A percentile compares a stretch with the other conserved stretches of the same genome.
Evolutionary conservation across 2,113 vertebrate species (phyloP).

Genomic region (Zosterops pallidus): DNA sequence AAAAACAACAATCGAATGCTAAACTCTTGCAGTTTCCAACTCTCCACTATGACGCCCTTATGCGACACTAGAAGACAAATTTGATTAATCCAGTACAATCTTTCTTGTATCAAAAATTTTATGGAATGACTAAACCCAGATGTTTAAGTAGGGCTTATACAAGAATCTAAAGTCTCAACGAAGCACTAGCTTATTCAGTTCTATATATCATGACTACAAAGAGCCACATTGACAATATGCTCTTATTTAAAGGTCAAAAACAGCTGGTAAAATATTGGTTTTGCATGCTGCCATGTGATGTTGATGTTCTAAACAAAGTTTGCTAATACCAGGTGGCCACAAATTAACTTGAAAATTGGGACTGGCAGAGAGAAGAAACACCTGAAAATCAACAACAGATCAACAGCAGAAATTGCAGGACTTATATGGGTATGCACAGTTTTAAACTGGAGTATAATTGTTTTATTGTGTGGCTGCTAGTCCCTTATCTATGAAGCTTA

Average conservation of each 20-base stretch:
- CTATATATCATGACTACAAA: not conserved
- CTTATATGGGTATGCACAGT: not conserved
- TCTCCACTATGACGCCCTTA: not conserved
- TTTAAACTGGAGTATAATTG: not conserved
- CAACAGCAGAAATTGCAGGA: not conserved
- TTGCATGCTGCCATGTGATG: not conserved
- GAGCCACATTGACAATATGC: not conserved
- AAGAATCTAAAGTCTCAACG: not conserved
- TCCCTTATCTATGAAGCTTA: not conserved
- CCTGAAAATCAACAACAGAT: not conserved
- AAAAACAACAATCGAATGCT: accelerated
- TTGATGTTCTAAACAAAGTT: not conserved
- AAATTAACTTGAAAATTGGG: not conserved
- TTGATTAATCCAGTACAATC: not conserved
- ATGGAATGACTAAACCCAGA: not conserved
- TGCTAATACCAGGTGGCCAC: not conserved
- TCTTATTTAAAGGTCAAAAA: not conserved
- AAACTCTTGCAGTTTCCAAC: not conserved
- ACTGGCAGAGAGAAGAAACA: not conserved
- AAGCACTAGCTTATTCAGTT: not conserved
- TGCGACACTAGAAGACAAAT: not conserved
- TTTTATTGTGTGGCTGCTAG: not conserved
- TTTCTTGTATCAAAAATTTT: not conserved
- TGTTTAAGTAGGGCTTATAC: not conserved
- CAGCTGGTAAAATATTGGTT: not conserved